Evolutionary conservation across 2,888 invertebrate genomes (phyloP), one percentile per base, ranked within the genome.

Genomic region (Tillus elongatus): DNA sequence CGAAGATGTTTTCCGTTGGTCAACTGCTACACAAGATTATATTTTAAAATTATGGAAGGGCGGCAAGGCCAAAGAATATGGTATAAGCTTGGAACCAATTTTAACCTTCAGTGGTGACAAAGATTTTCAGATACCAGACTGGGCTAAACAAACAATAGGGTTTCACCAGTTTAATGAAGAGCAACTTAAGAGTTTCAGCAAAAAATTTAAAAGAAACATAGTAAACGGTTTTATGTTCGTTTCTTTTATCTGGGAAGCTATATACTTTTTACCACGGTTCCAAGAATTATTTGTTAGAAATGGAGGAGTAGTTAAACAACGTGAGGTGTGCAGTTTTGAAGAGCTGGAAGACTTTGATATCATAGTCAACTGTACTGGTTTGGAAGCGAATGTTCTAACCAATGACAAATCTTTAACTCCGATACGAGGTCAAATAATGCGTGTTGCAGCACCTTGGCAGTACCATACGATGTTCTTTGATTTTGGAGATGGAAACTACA

Each of bases 341-440:
- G 66, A 72, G 16, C 36, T 60, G 11, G 49, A 63, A 1, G 51
- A 54, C 10, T 63, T 60, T 51, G 79, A 86, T 55, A 68, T 84
- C 1, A 67, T 90, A n/a, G 71, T 90, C 29, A 89, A 90, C 59
- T 90, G 89, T 49, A 71, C 77, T 1, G 90, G 86, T 2, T 54
- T 89, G 1, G 77, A 76, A 1, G 75, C 88, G 0, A 67, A 68
- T 45, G 45, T 67, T 4, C 58, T 89, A 0, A 70, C 77, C 1
- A 67, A 70, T 1, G 89, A 90, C 66, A 47, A 60, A 0, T 56
- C 58, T 19, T 67, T 85, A 32, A 64, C 64, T 36, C 73, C 89
- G 2, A 73, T 85, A 31, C 71, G 90, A 45, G 89, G 89, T 3
- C 89, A 89, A 66, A 73, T 89, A 24, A 36, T 43, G 3, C 44